Percentiles rank a stretch among this genome's conserved stretches.
Evolutionary conservation across 1,140 invertebrate species (phyloP).

Genomic region (Diachasma alloeum): DNA sequence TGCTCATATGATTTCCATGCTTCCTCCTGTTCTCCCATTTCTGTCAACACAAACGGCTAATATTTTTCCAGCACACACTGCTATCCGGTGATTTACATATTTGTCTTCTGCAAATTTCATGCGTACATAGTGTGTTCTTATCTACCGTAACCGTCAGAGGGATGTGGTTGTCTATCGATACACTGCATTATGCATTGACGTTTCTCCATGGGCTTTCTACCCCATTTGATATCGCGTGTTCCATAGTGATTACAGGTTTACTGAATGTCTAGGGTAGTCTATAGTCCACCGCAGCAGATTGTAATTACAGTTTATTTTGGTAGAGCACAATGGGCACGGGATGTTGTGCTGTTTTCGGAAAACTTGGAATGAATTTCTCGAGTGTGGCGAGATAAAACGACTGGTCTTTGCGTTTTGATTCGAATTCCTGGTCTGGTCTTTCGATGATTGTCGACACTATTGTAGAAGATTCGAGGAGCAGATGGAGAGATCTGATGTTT

Average conservation of each 20-base stretch:
- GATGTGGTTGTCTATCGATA: background rate
- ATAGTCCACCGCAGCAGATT: background rate
- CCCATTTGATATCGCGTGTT: conserved; percentile 15
- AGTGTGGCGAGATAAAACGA: no score
- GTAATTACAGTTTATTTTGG: conserved; percentile 51
- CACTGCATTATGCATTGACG: background rate
- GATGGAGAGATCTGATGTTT: no score
- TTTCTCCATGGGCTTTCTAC: background rate
- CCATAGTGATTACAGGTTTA: conserved; percentile 18
- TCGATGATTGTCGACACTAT: no score
- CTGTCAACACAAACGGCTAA: background rate
- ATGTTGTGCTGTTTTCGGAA: no score
- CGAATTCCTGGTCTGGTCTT: no score
- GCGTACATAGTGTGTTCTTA: background rate
- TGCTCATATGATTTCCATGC: background rate
- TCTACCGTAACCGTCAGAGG: background rate
- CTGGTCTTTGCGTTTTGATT: no score
- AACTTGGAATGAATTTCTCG: no score
- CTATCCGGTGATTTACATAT: background rate
- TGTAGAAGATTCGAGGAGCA: no score
- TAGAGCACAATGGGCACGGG: conserved; percentile 14
- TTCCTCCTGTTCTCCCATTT: background rate
- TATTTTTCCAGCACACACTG: background rate
- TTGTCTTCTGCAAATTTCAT: background rate
- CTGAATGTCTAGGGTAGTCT: background rate